Percentiles rank a stretch among this genome's conserved stretches.
Evolutionary conservation across 2,797 vertebrate genomes (phyloP).

Genomic region (Gallirallus australis): DNA sequence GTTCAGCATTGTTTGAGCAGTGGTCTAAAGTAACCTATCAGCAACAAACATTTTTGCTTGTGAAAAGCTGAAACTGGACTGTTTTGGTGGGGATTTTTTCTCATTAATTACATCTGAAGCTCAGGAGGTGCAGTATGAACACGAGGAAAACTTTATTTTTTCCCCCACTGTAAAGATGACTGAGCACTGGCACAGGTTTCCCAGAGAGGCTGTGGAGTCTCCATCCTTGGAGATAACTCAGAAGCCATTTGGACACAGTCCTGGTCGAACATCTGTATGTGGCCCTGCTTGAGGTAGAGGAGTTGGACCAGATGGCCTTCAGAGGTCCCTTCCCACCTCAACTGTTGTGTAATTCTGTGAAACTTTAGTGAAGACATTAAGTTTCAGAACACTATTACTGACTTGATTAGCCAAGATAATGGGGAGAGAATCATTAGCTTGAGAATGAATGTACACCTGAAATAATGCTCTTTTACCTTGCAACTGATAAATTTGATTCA

Average conservation of each 20-base stretch:
- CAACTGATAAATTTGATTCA: neutral
- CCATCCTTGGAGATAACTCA: neutral
- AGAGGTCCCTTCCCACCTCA: neutral
- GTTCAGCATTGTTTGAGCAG: neutral
- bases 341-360: neutral
- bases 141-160: neutral
- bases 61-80: neutral
- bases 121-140: neutral
- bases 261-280: neutral
- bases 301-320: neutral
- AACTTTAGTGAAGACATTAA: neutral
- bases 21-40: neutral
- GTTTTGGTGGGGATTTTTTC: neutral
- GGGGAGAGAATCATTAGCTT: neutral
- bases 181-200: neutral
- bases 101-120: neutral
- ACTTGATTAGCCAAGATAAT: neutral
- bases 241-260: accelerated
- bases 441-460: neutral
- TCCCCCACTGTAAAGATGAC: neutral
- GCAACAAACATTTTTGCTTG: neutral
- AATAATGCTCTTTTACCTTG: neutral
- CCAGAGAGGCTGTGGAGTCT: neutral
- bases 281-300: neutral
- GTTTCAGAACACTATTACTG: neutral